These are phyloP conservation scores for Andrena fulva DNA, from an alignment of 2,888 invertebrate species.

Conservation along the genomic window DNA sequence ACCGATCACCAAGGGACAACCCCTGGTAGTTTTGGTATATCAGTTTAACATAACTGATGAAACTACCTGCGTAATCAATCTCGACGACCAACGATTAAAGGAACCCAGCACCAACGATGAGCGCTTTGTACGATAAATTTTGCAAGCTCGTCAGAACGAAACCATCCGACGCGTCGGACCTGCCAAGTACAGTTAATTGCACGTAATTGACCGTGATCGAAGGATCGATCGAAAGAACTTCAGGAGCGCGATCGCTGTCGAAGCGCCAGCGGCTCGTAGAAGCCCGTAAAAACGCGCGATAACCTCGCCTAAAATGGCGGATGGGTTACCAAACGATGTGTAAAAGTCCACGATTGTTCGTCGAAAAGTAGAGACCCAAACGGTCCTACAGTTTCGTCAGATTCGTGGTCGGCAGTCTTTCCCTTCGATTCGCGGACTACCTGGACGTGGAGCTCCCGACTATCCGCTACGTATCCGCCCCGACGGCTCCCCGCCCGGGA, in stretches of 20 bases:
- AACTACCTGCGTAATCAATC: conserved; percentile 7
- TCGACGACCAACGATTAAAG: background rate
- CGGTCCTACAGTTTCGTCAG: conserved; percentile 17
- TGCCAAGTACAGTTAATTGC: background rate
- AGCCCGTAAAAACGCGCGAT: conserved; percentile 1
- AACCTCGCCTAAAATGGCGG: background rate
- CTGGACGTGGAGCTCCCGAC: background rate
- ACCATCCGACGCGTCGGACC: background rate
- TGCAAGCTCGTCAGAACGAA: background rate
- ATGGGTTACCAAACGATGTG: background rate
- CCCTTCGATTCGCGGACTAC: conserved; percentile 19
- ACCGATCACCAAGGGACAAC: conserved; percentile 11
- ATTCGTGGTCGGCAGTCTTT: conserved; percentile 49
- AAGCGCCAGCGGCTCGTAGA: background rate
- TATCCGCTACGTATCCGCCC: background rate
- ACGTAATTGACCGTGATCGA: conserved; percentile 8
- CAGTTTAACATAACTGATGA: background rate
- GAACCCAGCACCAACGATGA: background rate
- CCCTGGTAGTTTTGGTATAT: background rate
- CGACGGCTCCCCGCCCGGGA: too few species aligned
- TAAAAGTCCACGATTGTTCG: conserved; percentile 24
- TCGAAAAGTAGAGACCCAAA: conserved; percentile 47
- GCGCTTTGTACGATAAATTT: background rate
- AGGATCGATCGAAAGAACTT: background rate
- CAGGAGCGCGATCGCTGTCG: background rate